phyloP scores from a whole-genome alignment of 2,113 vertebrate species.

The Eulemur macaco region DNA sequence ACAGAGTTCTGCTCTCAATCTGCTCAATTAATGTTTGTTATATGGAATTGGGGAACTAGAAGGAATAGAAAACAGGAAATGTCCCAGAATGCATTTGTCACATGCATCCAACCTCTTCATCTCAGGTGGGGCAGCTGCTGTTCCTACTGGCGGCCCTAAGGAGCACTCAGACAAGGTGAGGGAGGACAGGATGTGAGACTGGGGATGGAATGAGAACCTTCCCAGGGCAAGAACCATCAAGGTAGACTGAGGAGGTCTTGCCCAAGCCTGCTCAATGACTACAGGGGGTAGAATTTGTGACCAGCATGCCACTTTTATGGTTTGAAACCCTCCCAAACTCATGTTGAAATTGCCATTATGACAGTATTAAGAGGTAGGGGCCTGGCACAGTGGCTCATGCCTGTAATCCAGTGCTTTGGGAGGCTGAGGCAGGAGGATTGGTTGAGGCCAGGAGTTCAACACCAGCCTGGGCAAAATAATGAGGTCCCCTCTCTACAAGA shows the following conservation, averaged over 20 bases:
- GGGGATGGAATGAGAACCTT: not conserved
- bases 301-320: not conserved
- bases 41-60: not conserved
- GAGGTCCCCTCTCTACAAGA: no score
- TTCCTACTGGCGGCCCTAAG: not conserved
- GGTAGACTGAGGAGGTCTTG: not conserved
- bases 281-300: not conserved
- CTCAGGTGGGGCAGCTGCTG: not conserved
- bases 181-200: rapidly evolving
- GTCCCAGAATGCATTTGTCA: not conserved
- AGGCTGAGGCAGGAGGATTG: no score
- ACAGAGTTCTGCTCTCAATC: not conserved
- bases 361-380: not conserved
- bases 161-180: not conserved
- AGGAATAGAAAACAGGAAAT: not conserved
- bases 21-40: not conserved
- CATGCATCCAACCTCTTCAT: not conserved
- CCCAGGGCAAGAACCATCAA: not conserved
- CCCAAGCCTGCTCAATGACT: not conserved
- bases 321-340: not conserved
- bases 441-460: no score
- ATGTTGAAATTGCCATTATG: not conserved
- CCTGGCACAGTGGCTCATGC: no score
- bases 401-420: no score
- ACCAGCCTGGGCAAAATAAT: no score